Percentiles rank a stretch among this genome's conserved stretches.
These are phyloP conservation scores for Apus apus DNA, from an alignment of 2,113 vertebrate species.

Conservation along the genomic window DNA sequence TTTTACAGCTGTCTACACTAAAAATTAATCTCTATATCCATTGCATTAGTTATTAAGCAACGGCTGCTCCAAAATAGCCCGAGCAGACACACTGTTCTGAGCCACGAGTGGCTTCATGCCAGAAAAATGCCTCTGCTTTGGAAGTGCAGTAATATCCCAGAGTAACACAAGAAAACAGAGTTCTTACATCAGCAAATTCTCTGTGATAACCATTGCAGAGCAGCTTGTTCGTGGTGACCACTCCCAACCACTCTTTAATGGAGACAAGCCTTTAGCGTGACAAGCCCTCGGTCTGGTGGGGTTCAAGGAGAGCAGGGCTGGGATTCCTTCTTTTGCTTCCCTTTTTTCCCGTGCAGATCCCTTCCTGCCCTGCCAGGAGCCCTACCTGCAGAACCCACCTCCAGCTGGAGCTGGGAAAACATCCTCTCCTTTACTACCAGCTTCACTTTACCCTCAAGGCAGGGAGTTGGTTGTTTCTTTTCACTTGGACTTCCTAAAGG, in stretches of 20 bases:
- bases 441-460: neutral
- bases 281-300: accelerated
- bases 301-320: neutral
- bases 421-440: neutral
- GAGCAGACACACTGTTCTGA: neutral
- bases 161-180: neutral
- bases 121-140: slow-evolving; percentile 27
- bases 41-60: neutral
- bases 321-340: neutral
- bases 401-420: neutral
- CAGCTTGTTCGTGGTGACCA: accelerated
- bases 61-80: slow-evolving; percentile 23
- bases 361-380: accelerated
- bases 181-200: neutral
- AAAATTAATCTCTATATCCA: neutral
- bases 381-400: neutral
- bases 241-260: accelerated
- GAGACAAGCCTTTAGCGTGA: neutral
- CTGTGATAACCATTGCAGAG: neutral
- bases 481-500: neutral
- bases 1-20: neutral
- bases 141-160: neutral
- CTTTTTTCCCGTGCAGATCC: neutral
- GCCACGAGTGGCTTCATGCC: neutral
- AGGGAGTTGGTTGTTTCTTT: neutral